These are phyloP conservation scores for Dastarcus helophoroides DNA, from an alignment of 2,888 invertebrate species.

Conservation along the genomic window DNA sequence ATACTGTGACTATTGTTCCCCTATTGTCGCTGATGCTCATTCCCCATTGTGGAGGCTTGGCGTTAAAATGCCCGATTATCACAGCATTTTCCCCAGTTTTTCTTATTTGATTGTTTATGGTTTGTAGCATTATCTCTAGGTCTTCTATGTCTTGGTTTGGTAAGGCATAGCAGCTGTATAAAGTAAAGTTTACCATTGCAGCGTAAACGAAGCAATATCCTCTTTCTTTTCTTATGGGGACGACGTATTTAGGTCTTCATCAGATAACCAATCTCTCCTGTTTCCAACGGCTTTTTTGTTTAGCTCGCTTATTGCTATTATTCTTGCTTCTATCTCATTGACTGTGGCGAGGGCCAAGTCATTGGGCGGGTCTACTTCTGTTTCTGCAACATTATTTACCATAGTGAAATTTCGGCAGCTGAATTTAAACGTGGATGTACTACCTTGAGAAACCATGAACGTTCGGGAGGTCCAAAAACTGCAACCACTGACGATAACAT, in stretches of 20 bases:
- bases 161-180: slow-evolving; percentile 7
- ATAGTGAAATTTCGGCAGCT: too few relatives aligned
- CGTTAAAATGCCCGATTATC: not conserved
- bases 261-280: slow-evolving; percentile 1
- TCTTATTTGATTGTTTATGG: slow-evolving; percentile 8
- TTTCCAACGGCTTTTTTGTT: slow-evolving; percentile 1
- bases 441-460: too few relatives aligned
- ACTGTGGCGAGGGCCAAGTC: slow-evolving; percentile 1
- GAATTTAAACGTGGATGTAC: too few relatives aligned
- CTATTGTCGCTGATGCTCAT: not conserved
- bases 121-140: slow-evolving; percentile 9
- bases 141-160: slow-evolving; percentile 9
- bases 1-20: not conserved
- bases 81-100: not conserved
- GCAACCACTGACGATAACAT: too few relatives aligned
- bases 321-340: slow-evolving; percentile 1
- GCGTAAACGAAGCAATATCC: slow-evolving; percentile 1
- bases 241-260: not conserved
- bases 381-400: too few relatives aligned
- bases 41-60: not conserved
- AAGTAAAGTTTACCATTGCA: not conserved
- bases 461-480: too few relatives aligned
- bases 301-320: not conserved
- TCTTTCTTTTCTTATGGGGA: not conserved
- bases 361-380: not conserved